Conservation (phyloP, 2,113 vertebrate species). For the Pseudorasbora parva region DNA sequence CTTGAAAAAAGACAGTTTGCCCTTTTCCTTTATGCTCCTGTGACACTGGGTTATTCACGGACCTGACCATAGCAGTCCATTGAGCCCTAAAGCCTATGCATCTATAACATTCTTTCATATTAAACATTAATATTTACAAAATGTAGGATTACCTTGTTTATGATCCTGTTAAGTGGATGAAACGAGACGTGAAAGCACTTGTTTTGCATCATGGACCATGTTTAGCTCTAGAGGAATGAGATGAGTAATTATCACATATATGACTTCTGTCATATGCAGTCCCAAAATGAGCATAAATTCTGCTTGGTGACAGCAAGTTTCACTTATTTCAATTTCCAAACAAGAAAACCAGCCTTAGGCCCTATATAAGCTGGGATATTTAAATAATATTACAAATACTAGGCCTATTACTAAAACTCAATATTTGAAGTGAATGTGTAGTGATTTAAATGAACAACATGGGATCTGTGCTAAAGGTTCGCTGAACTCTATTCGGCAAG, state of each 20-base stretch:
- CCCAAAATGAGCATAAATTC: not conserved
- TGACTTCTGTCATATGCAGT: not conserved
- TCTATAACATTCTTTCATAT: not conserved
- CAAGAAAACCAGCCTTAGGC: not conserved
- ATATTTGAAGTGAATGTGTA: not conserved
- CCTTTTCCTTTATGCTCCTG: conserved; percentile 1
- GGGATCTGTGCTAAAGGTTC: not conserved
- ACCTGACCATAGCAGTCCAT: not conserved
- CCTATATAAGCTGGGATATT: not conserved
- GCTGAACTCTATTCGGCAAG: not conserved
- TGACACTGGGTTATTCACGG: not conserved
- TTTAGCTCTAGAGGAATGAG: not conserved
- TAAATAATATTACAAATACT: not conserved
- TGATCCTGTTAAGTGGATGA: not conserved
- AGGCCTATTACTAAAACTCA: too few species aligned
- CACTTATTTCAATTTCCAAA: not conserved
- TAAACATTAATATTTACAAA: not conserved
- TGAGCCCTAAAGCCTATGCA: not conserved
- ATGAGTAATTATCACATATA: not conserved
- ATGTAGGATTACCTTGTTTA: not conserved
- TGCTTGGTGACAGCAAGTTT: not conserved
- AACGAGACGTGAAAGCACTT: not conserved
- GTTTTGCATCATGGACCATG: not conserved
- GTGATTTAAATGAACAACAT: not conserved
- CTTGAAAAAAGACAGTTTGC: conserved; percentile 14